Evolutionary conservation across 2,797 vertebrate species (phyloP).

Genomic region (Sphenodon punctatus): DNA sequence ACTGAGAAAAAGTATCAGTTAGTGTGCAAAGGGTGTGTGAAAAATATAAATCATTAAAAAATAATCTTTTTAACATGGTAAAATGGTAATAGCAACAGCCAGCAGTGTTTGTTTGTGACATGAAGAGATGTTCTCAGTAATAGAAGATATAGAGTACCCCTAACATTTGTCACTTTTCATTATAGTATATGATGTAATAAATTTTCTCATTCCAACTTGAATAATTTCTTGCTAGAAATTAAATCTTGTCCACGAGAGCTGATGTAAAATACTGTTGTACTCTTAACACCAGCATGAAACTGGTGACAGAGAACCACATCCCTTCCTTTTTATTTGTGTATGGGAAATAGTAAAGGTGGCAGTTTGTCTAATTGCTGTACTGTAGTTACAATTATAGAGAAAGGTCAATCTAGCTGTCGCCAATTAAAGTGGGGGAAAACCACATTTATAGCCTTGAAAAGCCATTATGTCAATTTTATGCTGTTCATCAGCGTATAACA

Average conservation of each 20-base stretch:
- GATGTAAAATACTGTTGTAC: background rate
- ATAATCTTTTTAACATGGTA: background rate
- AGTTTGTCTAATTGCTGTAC: constrained; percentile 76
- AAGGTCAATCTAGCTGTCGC: constrained; percentile 81
- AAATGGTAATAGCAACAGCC: background rate
- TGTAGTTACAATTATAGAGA: constrained; percentile 79
- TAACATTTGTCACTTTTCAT: background rate
- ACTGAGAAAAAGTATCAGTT: too few relatives aligned
- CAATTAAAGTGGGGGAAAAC: constrained; percentile 77
- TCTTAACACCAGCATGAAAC: background rate
- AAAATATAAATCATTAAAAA: background rate
- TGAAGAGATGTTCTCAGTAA: background rate
- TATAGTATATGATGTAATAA: background rate
- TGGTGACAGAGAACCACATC: background rate
- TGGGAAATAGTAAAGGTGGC: constrained; percentile 13
- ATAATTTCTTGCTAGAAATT: background rate
- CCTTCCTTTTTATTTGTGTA: constrained; percentile 39
- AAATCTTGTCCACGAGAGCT: background rate
- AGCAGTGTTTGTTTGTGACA: background rate
- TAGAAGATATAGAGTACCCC: background rate
- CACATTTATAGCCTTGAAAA: constrained; percentile 65
- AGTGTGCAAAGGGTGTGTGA: background rate
- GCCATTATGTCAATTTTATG: constrained; percentile 71
- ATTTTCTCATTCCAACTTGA: background rate
- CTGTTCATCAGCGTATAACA: constrained; percentile 61